Evolutionary conservation across 2,113 vertebrate genomes (phyloP).

Genomic region (Cyanoderma ruficeps): DNA sequence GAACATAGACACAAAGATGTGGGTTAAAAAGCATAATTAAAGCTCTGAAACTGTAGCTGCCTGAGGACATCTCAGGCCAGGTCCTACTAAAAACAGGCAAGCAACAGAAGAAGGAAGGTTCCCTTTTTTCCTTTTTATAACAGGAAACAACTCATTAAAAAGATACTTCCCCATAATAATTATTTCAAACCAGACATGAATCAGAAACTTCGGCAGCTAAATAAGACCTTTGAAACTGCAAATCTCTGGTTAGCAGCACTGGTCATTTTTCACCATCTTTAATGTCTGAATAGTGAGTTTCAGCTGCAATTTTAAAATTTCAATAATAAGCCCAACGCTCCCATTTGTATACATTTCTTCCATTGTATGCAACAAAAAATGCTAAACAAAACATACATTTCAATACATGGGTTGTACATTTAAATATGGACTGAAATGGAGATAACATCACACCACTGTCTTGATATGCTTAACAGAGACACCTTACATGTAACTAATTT

Average conservation of each 20-base stretch:
- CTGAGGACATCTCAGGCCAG: slow-evolving; percentile 64
- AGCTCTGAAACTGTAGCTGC: slow-evolving; percentile 66
- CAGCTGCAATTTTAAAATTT: background rate
- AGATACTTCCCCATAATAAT: slow-evolving; percentile 53
- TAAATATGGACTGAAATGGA: background rate
- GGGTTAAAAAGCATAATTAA: slow-evolving; percentile 77
- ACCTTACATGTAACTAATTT: background rate
- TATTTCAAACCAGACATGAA: slow-evolving; percentile 49
- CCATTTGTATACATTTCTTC: background rate
- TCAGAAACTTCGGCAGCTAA: slow-evolving; percentile 54
- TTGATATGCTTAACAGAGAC: background rate
- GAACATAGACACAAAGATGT: slow-evolving; percentile 73
- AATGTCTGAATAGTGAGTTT: background rate
- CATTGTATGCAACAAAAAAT: background rate
- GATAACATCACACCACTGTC: background rate
- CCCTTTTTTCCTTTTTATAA: background rate
- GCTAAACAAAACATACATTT: background rate
- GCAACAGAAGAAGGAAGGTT: background rate
- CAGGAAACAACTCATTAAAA: slow-evolving; percentile 66
- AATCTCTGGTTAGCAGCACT: background rate
- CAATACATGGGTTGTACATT: background rate
- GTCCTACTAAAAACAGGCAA: slow-evolving; percentile 51
- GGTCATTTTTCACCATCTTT: background rate
- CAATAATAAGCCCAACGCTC: background rate
- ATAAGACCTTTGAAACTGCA: slow-evolving; percentile 28